phyloP scores from a whole-genome alignment of 2,888 invertebrate genomes.

The Phragmatobia fuliginosa region DNA sequence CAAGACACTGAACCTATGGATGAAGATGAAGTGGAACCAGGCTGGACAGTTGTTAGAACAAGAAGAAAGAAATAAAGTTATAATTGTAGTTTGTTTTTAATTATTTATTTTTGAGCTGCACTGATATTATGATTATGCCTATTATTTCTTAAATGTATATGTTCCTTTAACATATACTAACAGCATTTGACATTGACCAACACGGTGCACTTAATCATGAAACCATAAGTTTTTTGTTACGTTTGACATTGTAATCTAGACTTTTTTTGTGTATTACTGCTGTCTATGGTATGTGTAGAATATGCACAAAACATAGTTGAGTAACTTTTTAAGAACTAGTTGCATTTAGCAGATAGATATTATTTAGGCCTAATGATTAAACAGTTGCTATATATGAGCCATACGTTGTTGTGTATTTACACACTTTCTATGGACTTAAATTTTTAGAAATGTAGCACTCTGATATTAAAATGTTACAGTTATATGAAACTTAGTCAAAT shows the following conservation, averaged over 20 bases:
- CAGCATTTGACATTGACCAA: not conserved
- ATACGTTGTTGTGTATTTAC: not conserved
- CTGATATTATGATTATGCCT: not conserved
- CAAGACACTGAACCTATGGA: slow-evolving; percentile 74
- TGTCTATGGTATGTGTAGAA: not conserved
- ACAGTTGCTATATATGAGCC: not conserved
- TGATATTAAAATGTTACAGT: not conserved
- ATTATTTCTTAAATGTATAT: not conserved
- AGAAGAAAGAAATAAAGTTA: slow-evolving; percentile 80
- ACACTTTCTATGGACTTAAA: not conserved
- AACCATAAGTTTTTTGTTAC: not conserved
- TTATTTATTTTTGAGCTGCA: slow-evolving; percentile 33
- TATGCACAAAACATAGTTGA: not conserved
- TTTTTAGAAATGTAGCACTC: not conserved
- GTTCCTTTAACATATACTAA: not conserved
- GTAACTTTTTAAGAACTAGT: not conserved
- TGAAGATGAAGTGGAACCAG: slow-evolving; percentile 85
- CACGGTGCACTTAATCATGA: not conserved
- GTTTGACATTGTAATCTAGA: not conserved
- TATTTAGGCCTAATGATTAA: not conserved
- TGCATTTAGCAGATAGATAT: not conserved
- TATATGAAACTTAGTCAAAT: not conserved
- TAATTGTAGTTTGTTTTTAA: slow-evolving; percentile 20
- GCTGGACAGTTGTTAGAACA: slow-evolving; percentile 89
- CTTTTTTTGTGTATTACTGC: not conserved